Evolutionary conservation across 2,888 invertebrate genomes (phyloP).

Genomic region (Parapristionchus giblindavisi): DNA sequence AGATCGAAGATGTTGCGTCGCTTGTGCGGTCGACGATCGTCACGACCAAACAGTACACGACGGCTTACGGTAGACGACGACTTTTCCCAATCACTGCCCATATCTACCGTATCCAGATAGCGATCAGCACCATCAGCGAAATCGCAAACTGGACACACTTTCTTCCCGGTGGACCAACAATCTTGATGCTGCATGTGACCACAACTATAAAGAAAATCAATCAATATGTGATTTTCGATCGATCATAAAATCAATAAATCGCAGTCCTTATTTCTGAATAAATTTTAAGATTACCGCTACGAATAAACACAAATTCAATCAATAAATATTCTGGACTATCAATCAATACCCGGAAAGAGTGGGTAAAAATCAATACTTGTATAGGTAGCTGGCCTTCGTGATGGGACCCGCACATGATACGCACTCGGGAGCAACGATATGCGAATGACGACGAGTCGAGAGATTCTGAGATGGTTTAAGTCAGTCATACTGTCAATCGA

Average conservation of each 20-base stretch:
- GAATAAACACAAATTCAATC: not conserved
- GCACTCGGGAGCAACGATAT: constrained; percentile 40
- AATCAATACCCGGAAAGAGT: not conserved
- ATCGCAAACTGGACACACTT: constrained; percentile 30
- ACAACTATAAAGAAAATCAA: constrained; percentile 43
- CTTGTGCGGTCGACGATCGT: constrained; percentile 12
- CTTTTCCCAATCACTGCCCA: too few species aligned
- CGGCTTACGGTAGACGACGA: not conserved
- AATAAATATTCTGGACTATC: not conserved
- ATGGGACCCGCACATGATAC: constrained; percentile 37
- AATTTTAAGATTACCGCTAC: not conserved
- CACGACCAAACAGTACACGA: too few species aligned
- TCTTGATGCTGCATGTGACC: constrained; percentile 47
- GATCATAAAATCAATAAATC: too few species aligned
- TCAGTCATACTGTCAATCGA: not conserved
- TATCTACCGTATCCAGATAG: not conserved
- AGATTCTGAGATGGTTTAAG: not conserved
- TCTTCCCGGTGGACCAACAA: constrained; percentile 28
- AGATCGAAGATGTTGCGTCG: constrained; percentile 40
- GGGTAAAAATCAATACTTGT: constrained; percentile 38
- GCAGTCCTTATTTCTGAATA: not conserved
- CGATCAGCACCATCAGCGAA: too few species aligned
- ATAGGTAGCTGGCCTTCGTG: constrained; percentile 40
- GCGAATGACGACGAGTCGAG: not conserved
- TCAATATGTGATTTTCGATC: too few species aligned